Base-by-base conservation (phyloP, 2,888 invertebrate species). In the Syrphus vitripennis region DNA sequence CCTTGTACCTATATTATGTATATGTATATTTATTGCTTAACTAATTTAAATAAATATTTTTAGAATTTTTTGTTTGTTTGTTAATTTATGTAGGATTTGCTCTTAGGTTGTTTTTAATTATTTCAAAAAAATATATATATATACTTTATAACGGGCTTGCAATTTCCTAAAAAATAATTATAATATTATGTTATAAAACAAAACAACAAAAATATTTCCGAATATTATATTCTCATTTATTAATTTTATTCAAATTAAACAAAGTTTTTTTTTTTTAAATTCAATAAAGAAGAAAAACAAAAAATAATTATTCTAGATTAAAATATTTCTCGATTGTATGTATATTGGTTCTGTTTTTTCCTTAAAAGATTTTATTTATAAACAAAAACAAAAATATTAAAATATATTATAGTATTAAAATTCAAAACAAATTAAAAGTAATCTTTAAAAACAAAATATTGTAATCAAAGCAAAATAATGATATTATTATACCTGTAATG, bases 1-100 rank as follows among this genome's bases (percentile, higher is more conserved):
- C 86, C 86, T 86, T 86, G 86, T 86, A 86, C 86, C 86, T 86
- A 86, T 74, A 69, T 82, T 12, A 55, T 79, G 67, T 67, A 72
- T 61, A 53, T 74, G 59, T 83, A 80, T 82, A 82, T 86, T 82
- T 82, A 86, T 86, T 86, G 48, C 59, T 78, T 59, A 57, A 57
- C 55, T 74, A 37, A 40, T 53, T 50, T 50, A 53, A 53, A 42
- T 21, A 29, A 14, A 34, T 16, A 42, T 78, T 5, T 57, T 31
- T 50, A 1, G 16, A 55, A 21, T 72, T 59, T 26, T 34, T 29
- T 21, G 6, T 59, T 53, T 61, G 6, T 19, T 29, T 67, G 40
- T 40, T 14, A 10, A 26, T 26, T 42, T 45, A 21, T 78, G 34
- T 67, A 53, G 40, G 16, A 53, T 67, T n/a, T 69, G 55, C 86